Base-by-base conservation (phyloP, 2,113 vertebrate species). In the Passer montanus region DNA sequence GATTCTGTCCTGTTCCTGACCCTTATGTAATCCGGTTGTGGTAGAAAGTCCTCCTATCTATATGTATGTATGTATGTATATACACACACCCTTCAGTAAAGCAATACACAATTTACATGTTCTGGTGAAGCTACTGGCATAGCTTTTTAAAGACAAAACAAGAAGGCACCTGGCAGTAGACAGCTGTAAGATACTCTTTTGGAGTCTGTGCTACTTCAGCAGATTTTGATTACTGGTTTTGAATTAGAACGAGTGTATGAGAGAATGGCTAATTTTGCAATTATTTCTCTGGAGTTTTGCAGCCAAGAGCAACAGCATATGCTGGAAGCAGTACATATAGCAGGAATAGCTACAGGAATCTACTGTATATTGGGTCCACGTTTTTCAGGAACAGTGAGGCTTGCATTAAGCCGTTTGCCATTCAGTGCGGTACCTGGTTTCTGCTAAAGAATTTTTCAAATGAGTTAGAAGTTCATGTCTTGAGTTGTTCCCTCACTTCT, bases 281-380 rank as follows among this genome's bases (percentile, higher is more conserved):
- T 94, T 81, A 58, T 91, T 94, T 75, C 67, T 88, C 49, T 88
- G 81, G 30, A 21, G 43, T 74, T 94, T 81, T 94, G 84, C 76
- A 95, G 89, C 59, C 50, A 89, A 87, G 43, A 84, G 63, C 50
- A 87, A 41, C 19, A 76, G 59, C 68, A 74, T 69, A 66, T 89
- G 89, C 68, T 95, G 72, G 37, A 74, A 86, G 68, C 58, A 86
- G 76, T 53, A 23, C 15, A 46, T 44, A 33, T 44, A 33, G 49
- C 72, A 92, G 59, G 26, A 77, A 44, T 23, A 22, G 18, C 35
- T n/a, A n/a, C n/a, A n/a, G n/a, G n/a, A n/a, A 20, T 41, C 66
- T 89, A 2, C 81, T 75, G 31, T 35, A 50, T 47, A 67, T 84
- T n/a, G 13, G 17, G 20, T 87, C 72, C 4, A 0, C 2, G 4